A percentile compares a stretch with the other conserved stretches of the same genome.
These are phyloP conservation scores for Monochamus alternatus DNA, from an alignment of 2,888 invertebrate species.

Conservation along the genomic window DNA sequence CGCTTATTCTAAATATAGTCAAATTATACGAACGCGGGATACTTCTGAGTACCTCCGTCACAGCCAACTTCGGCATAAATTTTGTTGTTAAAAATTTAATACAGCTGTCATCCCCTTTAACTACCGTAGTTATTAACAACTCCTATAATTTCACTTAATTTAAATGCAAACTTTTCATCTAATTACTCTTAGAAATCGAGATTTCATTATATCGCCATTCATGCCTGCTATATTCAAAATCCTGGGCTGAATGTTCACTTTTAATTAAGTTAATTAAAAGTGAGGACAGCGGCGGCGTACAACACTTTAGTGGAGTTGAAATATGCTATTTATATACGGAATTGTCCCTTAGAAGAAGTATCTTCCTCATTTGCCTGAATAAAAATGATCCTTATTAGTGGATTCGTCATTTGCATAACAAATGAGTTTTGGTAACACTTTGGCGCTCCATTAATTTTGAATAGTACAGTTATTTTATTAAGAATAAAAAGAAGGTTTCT, in stretches of 20 bases:
- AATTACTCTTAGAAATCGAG: constrained; percentile 52
- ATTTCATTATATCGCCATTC: constrained; percentile 49
- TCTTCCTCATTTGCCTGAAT: constrained; percentile 4
- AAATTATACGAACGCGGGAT: background rate
- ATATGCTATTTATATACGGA: constrained; percentile 48
- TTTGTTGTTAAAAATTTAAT: background rate
- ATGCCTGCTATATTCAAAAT: constrained; percentile 44
- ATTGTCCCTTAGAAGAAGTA: constrained; percentile 14
- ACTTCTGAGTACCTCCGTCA: constrained; percentile 8
- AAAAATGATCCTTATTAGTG: constrained; percentile 15
- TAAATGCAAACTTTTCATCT: constrained; percentile 50
- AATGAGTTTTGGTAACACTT: too few relatives aligned
- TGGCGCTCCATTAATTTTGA: too few relatives aligned
- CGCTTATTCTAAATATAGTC: background rate
- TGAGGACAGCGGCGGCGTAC: constrained; percentile 27
- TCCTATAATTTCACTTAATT: constrained; percentile 44
- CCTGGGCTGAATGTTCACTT: constrained; percentile 45
- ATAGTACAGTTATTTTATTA: too few relatives aligned
- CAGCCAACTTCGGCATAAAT: constrained; percentile 3
- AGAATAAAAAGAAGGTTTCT: too few relatives aligned
- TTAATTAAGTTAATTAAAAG: constrained; percentile 51
- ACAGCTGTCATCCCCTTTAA: constrained; percentile 23
- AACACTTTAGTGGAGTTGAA: constrained; percentile 40
- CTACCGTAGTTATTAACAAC: constrained; percentile 30
- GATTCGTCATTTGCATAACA: background rate